These are phyloP conservation scores for Arctocebus calabarensis DNA, from an alignment of 2,797 vertebrate genomes.

Conservation along the genomic window DNA sequence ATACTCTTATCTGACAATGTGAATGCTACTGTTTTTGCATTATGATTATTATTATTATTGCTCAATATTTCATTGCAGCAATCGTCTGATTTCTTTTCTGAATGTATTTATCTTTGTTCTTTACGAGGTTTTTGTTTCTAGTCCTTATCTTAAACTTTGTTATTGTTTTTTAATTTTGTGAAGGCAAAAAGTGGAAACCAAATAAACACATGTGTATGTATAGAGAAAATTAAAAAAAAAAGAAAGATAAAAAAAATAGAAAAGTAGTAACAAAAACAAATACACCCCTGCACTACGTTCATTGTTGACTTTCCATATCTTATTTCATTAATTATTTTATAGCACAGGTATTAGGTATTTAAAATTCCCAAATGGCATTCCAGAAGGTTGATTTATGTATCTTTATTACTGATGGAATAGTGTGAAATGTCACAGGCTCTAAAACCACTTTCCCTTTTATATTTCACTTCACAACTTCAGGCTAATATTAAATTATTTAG, in stretches of 20 bases:
- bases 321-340: constrained; percentile 80
- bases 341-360: constrained; percentile 77
- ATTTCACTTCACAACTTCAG: constrained; percentile 75
- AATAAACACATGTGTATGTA: too few relatives aligned
- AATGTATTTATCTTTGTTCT: too few relatives aligned
- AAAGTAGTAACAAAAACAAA: constrained; percentile 41
- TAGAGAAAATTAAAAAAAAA: too few relatives aligned
- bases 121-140: too few relatives aligned
- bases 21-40: too few relatives aligned
- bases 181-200: too few relatives aligned
- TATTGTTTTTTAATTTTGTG: too few relatives aligned
- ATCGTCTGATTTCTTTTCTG: too few relatives aligned
- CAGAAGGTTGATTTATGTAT: constrained; percentile 79
- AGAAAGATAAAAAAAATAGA: background rate
- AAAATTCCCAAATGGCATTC: constrained; percentile 78
- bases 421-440: constrained; percentile 83
- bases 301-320: constrained; percentile 76
- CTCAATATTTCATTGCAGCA: too few relatives aligned
- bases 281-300: constrained; percentile 60
- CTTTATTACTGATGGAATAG: constrained; percentile 75
- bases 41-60: too few relatives aligned
- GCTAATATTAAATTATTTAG: constrained; percentile 84
- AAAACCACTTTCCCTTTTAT: constrained; percentile 79
- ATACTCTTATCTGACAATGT: too few relatives aligned
- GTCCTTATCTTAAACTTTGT: too few relatives aligned